These are phyloP conservation scores for Scelioninae gen. 1 DNA, from an alignment of 2,888 invertebrate genomes.

Conservation along the genomic window DNA sequence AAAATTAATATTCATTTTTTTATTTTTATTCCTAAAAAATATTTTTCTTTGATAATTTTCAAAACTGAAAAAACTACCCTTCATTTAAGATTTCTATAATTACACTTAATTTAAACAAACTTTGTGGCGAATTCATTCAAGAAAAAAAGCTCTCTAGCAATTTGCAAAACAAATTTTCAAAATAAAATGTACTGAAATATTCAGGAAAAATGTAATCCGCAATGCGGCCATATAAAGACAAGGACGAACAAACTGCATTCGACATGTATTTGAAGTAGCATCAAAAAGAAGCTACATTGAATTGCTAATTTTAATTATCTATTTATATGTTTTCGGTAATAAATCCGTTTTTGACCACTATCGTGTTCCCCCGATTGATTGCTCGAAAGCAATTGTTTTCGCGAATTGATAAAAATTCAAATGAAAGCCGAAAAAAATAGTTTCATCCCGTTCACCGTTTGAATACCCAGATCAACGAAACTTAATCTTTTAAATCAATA, in stretches of 20 bases:
- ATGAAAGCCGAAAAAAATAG: background rate
- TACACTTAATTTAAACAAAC: too few relatives aligned
- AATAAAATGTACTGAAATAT: slow-evolving; percentile 5
- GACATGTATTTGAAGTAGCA: slow-evolving; percentile 29
- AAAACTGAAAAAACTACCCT: too few relatives aligned
- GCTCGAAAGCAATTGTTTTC: background rate
- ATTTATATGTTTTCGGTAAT: slow-evolving; percentile 43
- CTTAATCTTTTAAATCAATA: slow-evolving; percentile 5
- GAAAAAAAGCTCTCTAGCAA: too few relatives aligned
- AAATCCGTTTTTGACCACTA: background rate
- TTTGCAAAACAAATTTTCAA: background rate
- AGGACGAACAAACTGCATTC: slow-evolving; percentile 60
- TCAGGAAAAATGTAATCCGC: slow-evolving; percentile 53
- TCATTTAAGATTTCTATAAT: too few relatives aligned
- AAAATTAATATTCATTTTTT: too few relatives aligned
- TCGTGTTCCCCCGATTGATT: background rate
- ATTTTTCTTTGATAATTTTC: too few relatives aligned
- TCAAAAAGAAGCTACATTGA: slow-evolving; percentile 50
- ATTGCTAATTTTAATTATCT: slow-evolving; percentile 60
- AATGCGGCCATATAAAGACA: slow-evolving; percentile 63
- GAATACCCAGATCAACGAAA: background rate
- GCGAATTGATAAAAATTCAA: background rate
- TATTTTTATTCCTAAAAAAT: too few relatives aligned
- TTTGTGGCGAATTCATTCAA: too few relatives aligned
- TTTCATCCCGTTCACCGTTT: background rate